These are phyloP conservation scores for Fragum whitleyi DNA, from an alignment of 2,888 invertebrate genomes.

Conservation along the genomic window DNA sequence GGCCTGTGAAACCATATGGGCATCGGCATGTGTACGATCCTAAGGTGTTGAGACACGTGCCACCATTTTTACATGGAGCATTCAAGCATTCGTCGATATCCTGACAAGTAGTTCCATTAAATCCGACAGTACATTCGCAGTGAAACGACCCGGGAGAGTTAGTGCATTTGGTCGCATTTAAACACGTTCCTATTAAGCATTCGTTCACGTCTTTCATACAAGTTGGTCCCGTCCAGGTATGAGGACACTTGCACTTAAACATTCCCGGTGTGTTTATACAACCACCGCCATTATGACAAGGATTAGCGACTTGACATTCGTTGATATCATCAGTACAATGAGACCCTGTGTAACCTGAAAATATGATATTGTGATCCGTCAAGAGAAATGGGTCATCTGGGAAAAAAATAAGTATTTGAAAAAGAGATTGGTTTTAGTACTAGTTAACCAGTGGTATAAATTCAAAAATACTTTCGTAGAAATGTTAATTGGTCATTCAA, in stretches of 20 bases:
- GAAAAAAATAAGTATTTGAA: not conserved
- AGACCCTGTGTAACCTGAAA: constrained; percentile 5
- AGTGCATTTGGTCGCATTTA: not conserved
- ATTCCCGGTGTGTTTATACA: not conserved
- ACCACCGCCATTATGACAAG: not conserved
- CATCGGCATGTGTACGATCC: constrained; percentile 7
- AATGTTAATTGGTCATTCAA: too few relatives aligned
- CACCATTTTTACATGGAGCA: constrained; percentile 8
- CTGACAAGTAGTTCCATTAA: constrained; percentile 1
- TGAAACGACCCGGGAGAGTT: constrained; percentile 4
- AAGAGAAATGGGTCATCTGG: too few relatives aligned
- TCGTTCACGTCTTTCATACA: constrained; percentile 14
- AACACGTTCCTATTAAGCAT: not conserved
- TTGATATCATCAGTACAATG: not conserved
- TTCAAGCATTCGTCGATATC: constrained; percentile 10
- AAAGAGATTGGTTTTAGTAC: too few relatives aligned
- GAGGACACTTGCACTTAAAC: not conserved
- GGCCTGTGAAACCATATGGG: not conserved
- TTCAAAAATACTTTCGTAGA: too few relatives aligned
- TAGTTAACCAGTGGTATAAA: too few relatives aligned
- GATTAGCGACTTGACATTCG: not conserved
- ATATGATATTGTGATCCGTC: too few relatives aligned
- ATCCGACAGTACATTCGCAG: not conserved
- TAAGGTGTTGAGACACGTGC: not conserved
- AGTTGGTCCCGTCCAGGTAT: not conserved